Percentiles rank a stretch among this genome's conserved stretches.
Conservation (phyloP, 2,888 invertebrate species). For the Macaria notata region DNA sequence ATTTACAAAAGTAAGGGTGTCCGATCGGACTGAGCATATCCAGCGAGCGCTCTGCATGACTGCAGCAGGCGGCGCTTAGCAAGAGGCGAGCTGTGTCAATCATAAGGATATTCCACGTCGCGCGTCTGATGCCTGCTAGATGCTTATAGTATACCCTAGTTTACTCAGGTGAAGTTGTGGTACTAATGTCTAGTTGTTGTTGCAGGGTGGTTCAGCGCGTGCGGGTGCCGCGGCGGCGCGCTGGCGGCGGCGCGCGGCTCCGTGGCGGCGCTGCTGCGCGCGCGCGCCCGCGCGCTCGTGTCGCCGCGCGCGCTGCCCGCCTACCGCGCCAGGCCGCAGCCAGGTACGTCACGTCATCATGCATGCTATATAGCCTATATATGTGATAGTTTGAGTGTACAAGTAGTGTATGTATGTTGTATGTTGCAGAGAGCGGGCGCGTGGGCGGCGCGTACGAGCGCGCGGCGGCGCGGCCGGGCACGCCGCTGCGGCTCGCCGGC, state of each 20-base stretch:
- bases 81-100: too few species aligned
- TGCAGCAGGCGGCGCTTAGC: too few species aligned
- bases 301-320: slow-evolving; percentile 84
- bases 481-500: slow-evolving; percentile 87
- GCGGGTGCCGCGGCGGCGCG: slow-evolving; percentile 85
- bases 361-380: too few species aligned
- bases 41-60: too few species aligned
- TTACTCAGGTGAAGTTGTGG: too few species aligned
- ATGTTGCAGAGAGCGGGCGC: slow-evolving; percentile 57
- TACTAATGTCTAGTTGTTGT: too few species aligned
- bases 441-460: slow-evolving; percentile 84
- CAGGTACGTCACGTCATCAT: slow-evolving; percentile 50
- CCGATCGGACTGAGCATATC: too few species aligned
- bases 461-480: slow-evolving; percentile 87
- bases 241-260: slow-evolving; percentile 85
- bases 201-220: slow-evolving; percentile 86
- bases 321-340: slow-evolving; percentile 75
- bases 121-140: too few species aligned
- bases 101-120: too few species aligned
- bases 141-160: too few species aligned
- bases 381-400: too few species aligned
- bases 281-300: slow-evolving; percentile 86
- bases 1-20: too few species aligned
- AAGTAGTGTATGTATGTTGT: not conserved
- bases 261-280: slow-evolving; percentile 85